These are phyloP conservation scores for Cyclura pinguis DNA, from an alignment of 2,797 vertebrate species.

Conservation along the genomic window DNA sequence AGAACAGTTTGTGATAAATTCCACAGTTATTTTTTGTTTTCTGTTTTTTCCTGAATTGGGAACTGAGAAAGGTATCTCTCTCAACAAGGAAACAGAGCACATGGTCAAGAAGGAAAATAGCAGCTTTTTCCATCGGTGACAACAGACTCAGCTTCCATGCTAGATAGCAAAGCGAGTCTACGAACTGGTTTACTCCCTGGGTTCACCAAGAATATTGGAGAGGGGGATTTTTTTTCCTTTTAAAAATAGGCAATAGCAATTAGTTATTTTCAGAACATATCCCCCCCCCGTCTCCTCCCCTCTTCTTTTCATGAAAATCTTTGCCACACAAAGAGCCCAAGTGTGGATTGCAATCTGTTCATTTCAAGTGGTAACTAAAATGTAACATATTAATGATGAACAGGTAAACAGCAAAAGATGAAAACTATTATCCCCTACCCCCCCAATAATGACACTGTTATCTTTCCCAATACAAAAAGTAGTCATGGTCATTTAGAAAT, in stretches of 20 bases:
- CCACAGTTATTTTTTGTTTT: background rate
- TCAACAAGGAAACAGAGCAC: background rate
- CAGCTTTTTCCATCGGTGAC: background rate
- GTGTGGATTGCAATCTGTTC: background rate
- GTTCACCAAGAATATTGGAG: background rate
- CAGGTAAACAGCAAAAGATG: background rate
- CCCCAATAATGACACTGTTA: background rate
- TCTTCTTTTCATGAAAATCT: background rate
- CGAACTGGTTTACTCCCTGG: background rate
- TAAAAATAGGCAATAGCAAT: background rate
- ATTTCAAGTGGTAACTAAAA: constrained; percentile 4
- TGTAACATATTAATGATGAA: background rate
- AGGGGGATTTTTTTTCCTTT: background rate
- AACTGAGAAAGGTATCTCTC: background rate
- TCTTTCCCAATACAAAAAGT: constrained; percentile 6
- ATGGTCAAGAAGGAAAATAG: background rate
- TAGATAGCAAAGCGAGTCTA: background rate
- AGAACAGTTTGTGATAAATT: background rate
- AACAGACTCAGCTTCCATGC: background rate
- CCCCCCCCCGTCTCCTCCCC: too few species aligned
- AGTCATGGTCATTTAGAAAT: constrained; percentile 36
- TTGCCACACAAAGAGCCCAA: background rate
- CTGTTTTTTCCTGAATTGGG: background rate
- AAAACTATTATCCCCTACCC: background rate
- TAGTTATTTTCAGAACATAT: background rate